Evolutionary conservation across 1,140 invertebrate genomes (phyloP), one percentile per base, ranked within the genome.

Genomic region (Orchestia grillus): DNA sequence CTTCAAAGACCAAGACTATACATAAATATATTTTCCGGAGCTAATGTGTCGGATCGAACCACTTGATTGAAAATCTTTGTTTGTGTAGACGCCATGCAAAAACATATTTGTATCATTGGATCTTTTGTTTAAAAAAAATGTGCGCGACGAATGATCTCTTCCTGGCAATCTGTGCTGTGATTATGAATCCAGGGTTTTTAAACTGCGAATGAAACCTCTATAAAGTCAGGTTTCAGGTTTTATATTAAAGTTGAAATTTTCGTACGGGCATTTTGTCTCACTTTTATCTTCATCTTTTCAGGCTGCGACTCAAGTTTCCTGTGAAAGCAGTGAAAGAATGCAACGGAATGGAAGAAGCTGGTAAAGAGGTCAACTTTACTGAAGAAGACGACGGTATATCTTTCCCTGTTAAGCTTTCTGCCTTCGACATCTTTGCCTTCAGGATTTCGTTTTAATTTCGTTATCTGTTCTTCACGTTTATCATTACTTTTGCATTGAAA

Each of bases 391-490:
- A 44, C 15, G 92, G 92, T 40, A 44, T 94, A 6, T 23, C 43
- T 15, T 94, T 94, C 92, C 92, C 36, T 44, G 92, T 94, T n/a
- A 94, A 94, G 92, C 92, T 94, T 15, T 44, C 92, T 47, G 92
- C 92, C 44, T 94, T 44, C 92, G 92, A 44, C 44, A 94, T 94
- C 44, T 44, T 44, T 47, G 92, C 92, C 44, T 94, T 94, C 36
- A 94, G 92, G 44, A 0, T 94, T 40, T 45, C 19, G 0, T 94
- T 94, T 94, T 94, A 44, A 90, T 90, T 44, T 19, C 28, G 11
- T 90, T 41, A 42, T 42, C 41, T 3, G 88, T 11, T 90, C 88
- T 8, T 42, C 15, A 15, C 11, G 11, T 77, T 3, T 77, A 23
- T 77, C 28, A 77, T 3, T 36, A 77, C 36, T 23, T 77, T 77